These are phyloP conservation scores for Trilocha varians DNA, from an alignment of 2,888 invertebrate species.

Conservation along the genomic window DNA sequence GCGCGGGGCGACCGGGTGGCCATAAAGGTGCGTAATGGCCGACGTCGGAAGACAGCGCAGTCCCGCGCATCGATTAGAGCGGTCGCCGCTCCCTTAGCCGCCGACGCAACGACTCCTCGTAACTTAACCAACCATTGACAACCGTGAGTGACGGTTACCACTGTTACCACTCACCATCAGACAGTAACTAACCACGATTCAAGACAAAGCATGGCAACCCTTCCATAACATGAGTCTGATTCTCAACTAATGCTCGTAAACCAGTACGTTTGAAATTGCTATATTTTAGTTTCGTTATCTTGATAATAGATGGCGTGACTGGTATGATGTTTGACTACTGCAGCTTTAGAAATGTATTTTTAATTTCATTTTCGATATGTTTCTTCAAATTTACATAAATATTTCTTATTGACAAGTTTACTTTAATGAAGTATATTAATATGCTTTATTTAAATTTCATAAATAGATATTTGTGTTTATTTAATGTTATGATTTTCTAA, in stretches of 20 bases:
- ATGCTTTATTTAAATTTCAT: too few species aligned
- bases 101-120: slow-evolving; percentile 4
- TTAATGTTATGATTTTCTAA: too few species aligned
- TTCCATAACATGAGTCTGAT: too few species aligned
- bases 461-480: too few species aligned
- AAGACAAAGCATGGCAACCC: too few species aligned
- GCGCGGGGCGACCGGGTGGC: slow-evolving; percentile 56
- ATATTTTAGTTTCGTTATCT: slow-evolving; percentile 5
- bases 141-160: slow-evolving; percentile 10
- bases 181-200: too few species aligned
- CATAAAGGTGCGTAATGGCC: slow-evolving; percentile 86
- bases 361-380: too few species aligned
- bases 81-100: slow-evolving; percentile 13
- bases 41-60: slow-evolving; percentile 79
- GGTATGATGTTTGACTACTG: slow-evolving; percentile 2
- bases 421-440: too few species aligned
- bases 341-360: neutral
- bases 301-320: slow-evolving; percentile 29
- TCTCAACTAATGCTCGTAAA: neutral
- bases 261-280: neutral
- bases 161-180: slow-evolving; percentile 3
- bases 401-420: too few species aligned
- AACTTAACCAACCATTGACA: neutral
- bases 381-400: neutral
- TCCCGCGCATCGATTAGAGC: slow-evolving; percentile 79